A percentile compares a stretch with the other conserved stretches of the same genome.
Conservation (phyloP, 2,113 vertebrate genomes). For the Sinocyclocheilus anophthalmus region DNA sequence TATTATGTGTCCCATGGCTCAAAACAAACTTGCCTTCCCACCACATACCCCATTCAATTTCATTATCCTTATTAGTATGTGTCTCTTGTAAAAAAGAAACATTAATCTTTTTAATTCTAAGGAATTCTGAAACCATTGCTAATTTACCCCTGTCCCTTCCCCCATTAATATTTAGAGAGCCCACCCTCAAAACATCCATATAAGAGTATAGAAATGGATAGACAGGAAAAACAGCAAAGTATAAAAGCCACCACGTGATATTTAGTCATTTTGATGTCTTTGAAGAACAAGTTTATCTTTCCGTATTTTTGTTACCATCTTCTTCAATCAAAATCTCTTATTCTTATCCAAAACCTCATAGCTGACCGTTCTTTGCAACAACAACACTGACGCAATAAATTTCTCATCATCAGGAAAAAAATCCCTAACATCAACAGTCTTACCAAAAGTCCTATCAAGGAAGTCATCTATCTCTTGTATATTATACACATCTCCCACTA, state of each 20-base stretch:
- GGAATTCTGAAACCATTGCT: neutral
- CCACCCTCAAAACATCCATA: neutral
- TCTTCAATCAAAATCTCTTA: too few relatives aligned
- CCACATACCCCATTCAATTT: neutral
- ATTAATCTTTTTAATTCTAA: too few relatives aligned
- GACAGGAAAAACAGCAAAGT: neutral
- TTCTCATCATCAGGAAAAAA: too few relatives aligned
- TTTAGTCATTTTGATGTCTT: neutral
- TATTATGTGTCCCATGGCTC: neutral
- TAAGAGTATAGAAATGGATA: neutral
- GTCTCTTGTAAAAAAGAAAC: too few relatives aligned
- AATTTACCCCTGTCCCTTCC: neutral
- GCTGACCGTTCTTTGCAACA: too few relatives aligned
- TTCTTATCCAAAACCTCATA: too few relatives aligned
- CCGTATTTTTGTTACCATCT: neutral
- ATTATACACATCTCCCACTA: too few relatives aligned
- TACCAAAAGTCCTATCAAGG: too few relatives aligned
- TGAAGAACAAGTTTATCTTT: neutral
- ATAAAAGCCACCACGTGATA: neutral
- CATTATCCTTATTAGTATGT: too few relatives aligned
- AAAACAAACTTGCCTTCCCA: neutral
- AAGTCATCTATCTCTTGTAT: too few relatives aligned
- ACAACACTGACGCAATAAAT: too few relatives aligned
- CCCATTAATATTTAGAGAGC: conserved; percentile 3
- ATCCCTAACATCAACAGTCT: too few relatives aligned